Percentiles rank a stretch among this genome's conserved stretches.
Evolutionary conservation across 2,113 vertebrate genomes (phyloP).

Genomic region (Mastomys natalensis): DNA sequence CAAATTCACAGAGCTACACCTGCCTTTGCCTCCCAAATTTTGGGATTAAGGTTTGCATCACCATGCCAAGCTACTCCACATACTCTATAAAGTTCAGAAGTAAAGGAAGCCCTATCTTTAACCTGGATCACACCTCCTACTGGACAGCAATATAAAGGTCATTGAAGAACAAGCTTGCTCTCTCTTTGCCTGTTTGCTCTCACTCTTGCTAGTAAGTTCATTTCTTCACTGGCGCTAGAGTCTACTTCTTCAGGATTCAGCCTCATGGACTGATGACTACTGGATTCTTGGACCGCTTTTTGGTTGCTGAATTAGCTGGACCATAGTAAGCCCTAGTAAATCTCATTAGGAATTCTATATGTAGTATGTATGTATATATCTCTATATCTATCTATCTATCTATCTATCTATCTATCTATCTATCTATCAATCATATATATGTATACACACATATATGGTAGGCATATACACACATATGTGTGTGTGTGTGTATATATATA

Average conservation of each 20-base stretch:
- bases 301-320: background rate
- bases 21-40: background rate
- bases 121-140: background rate
- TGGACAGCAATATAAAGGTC: background rate
- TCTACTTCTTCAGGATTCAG: background rate
- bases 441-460: too few relatives aligned
- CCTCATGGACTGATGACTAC: background rate
- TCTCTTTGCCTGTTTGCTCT: too few relatives aligned
- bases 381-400: too few relatives aligned
- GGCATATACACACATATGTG: too few relatives aligned
- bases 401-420: too few relatives aligned
- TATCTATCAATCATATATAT: too few relatives aligned
- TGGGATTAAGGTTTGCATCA: background rate
- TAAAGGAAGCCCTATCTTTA: background rate
- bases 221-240: background rate
- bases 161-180: background rate
- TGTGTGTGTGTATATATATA: too few relatives aligned
- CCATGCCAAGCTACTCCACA: background rate
- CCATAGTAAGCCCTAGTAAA: background rate
- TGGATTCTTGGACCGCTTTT: background rate
- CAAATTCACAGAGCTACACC: background rate
- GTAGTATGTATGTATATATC: too few relatives aligned
- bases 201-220: background rate
- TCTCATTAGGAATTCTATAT: too few relatives aligned
- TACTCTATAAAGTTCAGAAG: background rate